These are phyloP conservation scores for Phymastichus coffea DNA, from an alignment of 1,140 invertebrate species.

Conservation along the genomic window DNA sequence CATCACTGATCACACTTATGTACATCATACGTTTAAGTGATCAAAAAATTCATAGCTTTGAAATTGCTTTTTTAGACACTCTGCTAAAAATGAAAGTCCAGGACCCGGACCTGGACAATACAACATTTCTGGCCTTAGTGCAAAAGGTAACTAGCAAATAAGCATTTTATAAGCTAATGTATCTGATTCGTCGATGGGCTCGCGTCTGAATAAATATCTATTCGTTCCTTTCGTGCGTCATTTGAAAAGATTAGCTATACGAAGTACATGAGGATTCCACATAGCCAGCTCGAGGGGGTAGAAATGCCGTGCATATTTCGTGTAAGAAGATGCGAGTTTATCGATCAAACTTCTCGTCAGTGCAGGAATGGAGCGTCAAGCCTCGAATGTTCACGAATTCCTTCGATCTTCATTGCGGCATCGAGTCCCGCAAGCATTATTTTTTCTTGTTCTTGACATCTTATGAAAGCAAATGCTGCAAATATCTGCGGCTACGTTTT, in stretches of 20 bases:
- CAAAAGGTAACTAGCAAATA: slow-evolving; percentile 66
- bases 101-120: slow-evolving; percentile 87
- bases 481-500: too few relatives aligned
- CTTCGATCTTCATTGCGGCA: slow-evolving; percentile 16
- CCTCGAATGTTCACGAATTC: slow-evolving; percentile 28
- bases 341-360: slow-evolving; percentile 38
- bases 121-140: slow-evolving; percentile 78
- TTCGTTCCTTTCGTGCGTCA: neutral
- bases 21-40: too few relatives aligned
- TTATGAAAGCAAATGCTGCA: too few relatives aligned
- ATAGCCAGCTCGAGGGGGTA: too few relatives aligned
- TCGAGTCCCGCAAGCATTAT: too few relatives aligned
- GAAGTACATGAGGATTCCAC: too few relatives aligned
- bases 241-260: neutral
- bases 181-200: neutral
- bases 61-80: slow-evolving; percentile 49
- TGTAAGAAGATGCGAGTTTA: slow-evolving; percentile 25
- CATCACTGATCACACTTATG: too few relatives aligned
- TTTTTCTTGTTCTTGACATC: too few relatives aligned
- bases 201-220: neutral
- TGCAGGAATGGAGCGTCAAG: slow-evolving; percentile 28
- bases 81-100: slow-evolving; percentile 56
- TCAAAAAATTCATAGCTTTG: neutral
- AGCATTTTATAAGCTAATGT: neutral
- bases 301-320: too few relatives aligned